phyloP scores from a whole-genome alignment of 2,888 invertebrate genomes.

The Epinotia ramella region DNA sequence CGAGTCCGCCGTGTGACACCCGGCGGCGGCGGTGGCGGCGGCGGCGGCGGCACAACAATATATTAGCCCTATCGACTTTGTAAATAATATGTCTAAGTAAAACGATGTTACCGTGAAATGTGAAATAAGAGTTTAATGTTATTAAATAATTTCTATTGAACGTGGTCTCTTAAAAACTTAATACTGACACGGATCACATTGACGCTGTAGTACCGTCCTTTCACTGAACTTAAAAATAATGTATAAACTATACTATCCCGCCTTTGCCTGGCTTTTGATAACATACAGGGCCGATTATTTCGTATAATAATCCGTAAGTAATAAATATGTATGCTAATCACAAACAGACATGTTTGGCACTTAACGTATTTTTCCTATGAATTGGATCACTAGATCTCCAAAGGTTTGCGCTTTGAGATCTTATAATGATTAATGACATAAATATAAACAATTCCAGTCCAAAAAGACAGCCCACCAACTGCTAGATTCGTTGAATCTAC shows the following conservation, averaged over 20 bases:
- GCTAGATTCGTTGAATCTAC: background rate
- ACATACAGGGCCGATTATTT: background rate
- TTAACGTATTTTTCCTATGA: background rate
- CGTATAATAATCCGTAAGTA: slow-evolving; percentile 1
- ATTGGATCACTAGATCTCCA: background rate
- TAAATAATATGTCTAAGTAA: slow-evolving; percentile 85
- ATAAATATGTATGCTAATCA: background rate
- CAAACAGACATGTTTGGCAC: slow-evolving; percentile 24
- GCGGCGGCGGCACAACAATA: background rate
- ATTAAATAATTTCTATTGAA: slow-evolving; percentile 85
- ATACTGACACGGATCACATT: slow-evolving; percentile 83
- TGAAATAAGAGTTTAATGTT: slow-evolving; percentile 86
- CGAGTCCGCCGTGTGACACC: slow-evolving; percentile 77
- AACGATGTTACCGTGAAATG: slow-evolving; percentile 85
- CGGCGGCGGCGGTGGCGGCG: no score
- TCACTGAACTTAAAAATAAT: slow-evolving; percentile 17
- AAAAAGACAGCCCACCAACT: background rate
- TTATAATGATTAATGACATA: background rate
- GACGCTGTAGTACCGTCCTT: slow-evolving; percentile 53
- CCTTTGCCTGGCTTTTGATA: slow-evolving; percentile 19
- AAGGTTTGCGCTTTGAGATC: background rate
- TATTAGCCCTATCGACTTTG: slow-evolving; percentile 74
- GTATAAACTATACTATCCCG: slow-evolving; percentile 28
- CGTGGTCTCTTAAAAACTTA: slow-evolving; percentile 71
- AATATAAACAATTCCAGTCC: background rate